Evolutionary conservation across 2,888 invertebrate genomes (phyloP).

Genomic region (Carcina quercana): DNA sequence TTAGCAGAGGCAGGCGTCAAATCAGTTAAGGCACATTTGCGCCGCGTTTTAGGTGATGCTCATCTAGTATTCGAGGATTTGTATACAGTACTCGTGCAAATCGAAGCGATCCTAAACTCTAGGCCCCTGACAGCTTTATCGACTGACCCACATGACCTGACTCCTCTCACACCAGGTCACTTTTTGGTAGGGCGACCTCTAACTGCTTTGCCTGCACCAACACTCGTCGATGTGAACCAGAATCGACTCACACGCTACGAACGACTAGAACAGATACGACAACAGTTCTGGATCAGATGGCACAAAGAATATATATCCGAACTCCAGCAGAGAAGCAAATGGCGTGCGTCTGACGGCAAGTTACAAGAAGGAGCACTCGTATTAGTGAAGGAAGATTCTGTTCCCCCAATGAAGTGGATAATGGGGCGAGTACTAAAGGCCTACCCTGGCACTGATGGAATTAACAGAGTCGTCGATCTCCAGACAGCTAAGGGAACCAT

Average conservation of each 20-base stretch:
- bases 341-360: constrained; percentile 4
- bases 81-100: constrained; percentile 4
- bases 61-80: constrained; percentile 6
- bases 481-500: constrained; percentile 6
- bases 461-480: constrained; percentile 8
- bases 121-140: constrained; percentile 12
- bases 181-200: constrained; percentile 12
- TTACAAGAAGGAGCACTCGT: constrained; percentile 8
- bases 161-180: constrained; percentile 7
- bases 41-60: constrained; percentile 4
- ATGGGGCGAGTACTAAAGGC: constrained; percentile 4
- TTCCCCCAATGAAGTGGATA: constrained; percentile 12
- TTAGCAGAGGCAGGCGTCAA: constrained; percentile 6
- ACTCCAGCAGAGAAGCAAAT: constrained; percentile 13
- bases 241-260: constrained; percentile 1
- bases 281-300: constrained; percentile 12
- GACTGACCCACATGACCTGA: constrained; percentile 8
- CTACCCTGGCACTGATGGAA: constrained; percentile 6
- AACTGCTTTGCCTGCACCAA: constrained; percentile 7
- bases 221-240: background rate
- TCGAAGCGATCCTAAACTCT: constrained; percentile 13
- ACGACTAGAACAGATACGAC: constrained; percentile 5
- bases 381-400: constrained; percentile 8
- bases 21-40: constrained; percentile 3
- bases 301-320: constrained; percentile 4